Base-by-base conservation (phyloP, 2,113 vertebrate genomes). In the Tachuris rubrigastra region DNA sequence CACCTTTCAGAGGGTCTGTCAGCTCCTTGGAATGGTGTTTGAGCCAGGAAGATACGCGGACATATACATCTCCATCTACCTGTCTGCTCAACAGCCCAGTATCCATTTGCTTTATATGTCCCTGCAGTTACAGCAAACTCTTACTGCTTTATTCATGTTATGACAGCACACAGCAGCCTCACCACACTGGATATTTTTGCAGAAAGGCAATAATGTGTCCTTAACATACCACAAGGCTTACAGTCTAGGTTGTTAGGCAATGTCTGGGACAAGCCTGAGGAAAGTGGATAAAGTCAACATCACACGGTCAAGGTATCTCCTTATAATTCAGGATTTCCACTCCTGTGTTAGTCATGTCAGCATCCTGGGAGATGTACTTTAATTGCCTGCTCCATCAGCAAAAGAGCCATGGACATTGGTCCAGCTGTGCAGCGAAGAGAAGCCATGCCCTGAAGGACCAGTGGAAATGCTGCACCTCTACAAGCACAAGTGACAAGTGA, bases 1-100 rank as follows among this genome's bases (percentile, higher is more conserved):
- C 72, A 92, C 49, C 49, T 52, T 56, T 56, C 53, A 52, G 31
- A 47, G 21, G 7, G 19, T 55, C 56, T 85, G 19, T 59, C 41
- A 68, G 78, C 22, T 90, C 37, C 71, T 30, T 0, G 0, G 37
- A 12, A 16, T 1, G 1, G 22, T 23, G 33, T 35, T 25, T 58
- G 46, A 83, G 25, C 22, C 67, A 88, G 44, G 24, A 78, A 67
- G 65, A 44, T 12, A 28, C 75, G 58, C 17, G 56, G 39, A 63
- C 20, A 52, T 11, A 52, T 30, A 15, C 18, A 44, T 14, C 53
- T 62, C 44, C 62, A 90, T 39, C 56, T 35, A 55, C 49, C 60
- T 65, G 24, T 19, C 25, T 58, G 58, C 58, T 76, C 71, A 79
- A 35, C 41, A 65, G 56, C 21, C 74, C 72, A 10, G 12, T 19